These are phyloP conservation scores for Meandrina meandrites DNA, from an alignment of 92 coral and sea anemone genomes.

Conservation along the genomic window DNA sequence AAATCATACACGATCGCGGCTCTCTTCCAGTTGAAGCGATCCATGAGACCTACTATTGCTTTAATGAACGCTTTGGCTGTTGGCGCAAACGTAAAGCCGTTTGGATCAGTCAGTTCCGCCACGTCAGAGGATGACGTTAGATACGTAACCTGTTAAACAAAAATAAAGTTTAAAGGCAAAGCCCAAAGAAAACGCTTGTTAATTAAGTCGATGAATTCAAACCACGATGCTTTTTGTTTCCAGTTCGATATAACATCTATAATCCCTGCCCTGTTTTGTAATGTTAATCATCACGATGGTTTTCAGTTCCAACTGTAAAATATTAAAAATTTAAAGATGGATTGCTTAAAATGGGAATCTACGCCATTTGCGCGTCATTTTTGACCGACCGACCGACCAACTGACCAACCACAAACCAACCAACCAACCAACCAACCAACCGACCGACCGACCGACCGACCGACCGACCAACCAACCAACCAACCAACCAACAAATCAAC, in stretches of 20 bases:
- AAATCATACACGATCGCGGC: conserved; percentile 68
- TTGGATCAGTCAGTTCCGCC: neutral
- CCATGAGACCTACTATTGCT: conserved; percentile 49
- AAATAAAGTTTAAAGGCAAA: neutral
- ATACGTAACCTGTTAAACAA: conserved; percentile 20
- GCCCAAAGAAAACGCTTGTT: neutral
- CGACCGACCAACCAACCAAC: neutral
- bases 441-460: neutral
- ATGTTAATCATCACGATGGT: no score
- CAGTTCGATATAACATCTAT: no score
- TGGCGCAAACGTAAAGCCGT: conserved; percentile 27
- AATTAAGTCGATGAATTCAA: neutral
- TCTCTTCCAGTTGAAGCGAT: conserved; percentile 69
- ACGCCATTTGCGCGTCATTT: neutral
- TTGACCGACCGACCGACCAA: neutral
- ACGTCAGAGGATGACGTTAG: neutral
- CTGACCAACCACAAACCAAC: neutral
- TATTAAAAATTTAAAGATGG: neutral
- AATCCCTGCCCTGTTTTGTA: no score
- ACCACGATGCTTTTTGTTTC: neutral
- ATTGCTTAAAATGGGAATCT: neutral
- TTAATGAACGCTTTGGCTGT: conserved; percentile 33
- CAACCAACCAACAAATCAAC: neutral
- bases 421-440: neutral
- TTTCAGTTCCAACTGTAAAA: neutral